Base-by-base conservation (phyloP, 2,888 invertebrate genomes). In the Allacma fusca region DNA sequence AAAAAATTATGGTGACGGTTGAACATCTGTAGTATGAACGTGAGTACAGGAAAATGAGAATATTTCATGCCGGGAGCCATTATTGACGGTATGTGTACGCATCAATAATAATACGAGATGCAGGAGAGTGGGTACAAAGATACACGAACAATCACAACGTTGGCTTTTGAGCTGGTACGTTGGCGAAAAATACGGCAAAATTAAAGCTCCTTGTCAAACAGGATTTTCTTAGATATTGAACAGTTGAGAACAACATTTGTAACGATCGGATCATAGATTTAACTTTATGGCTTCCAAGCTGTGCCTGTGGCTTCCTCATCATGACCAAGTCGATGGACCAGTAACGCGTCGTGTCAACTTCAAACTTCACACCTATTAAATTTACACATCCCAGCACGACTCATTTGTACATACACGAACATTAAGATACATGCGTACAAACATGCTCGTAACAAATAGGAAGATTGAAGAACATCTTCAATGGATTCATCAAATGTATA, bases 261-360 rank as follows among this genome's bases (percentile, higher is more conserved):
- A 50, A 50, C 16, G 50, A 50, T 50, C 34, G 50, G 50, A 50
- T 50, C 50, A n/a, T n/a, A 50, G 50, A 50, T 50, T 50, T 50
- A 50, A 50, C 7, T 50, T 34, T 50, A 50, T 50, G 50, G 19
- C 50, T 50, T n/a, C 50, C 50, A 13, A 50, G 50, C 50, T 50
- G 50, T 16, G 16, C n/a, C n/a, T 50, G 9, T 50, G 50, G 50
- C 50, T 50, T 50, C 50, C 50, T 50, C n/a, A 50, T 50, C 2
- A 16, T 50, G n/a, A 50, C 19, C 50, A 5, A 50, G 50, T 50
- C 50, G 50, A 50, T 50, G 50, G 50, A 50, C 50, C 50, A 50
- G 50, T 50, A 50, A 50, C n/a, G 50, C 19, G 16, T 50, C n/a
- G 50, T 50, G 50, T 50, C 50, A 50, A 50, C 50, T 50, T n/a